Evolutionary conservation across 2,797 vertebrate species (phyloP).

Genomic region (Eulemur rubriventer): DNA sequence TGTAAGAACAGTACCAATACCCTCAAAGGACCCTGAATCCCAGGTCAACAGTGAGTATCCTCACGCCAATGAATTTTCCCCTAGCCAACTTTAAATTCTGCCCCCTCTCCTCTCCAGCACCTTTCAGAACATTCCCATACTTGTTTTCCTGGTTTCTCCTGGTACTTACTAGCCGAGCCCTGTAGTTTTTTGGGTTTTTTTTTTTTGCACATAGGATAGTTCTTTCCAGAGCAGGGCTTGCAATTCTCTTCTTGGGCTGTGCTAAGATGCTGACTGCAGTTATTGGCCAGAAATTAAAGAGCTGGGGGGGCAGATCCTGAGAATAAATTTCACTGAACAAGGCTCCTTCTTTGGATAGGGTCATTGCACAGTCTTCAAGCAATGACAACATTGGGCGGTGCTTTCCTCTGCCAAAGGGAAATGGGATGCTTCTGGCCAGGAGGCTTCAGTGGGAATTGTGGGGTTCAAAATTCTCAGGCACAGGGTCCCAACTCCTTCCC

Average conservation of each 20-base stretch:
- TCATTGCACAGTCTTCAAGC: not conserved
- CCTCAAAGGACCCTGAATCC: not conserved
- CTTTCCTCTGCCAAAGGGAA: not conserved
- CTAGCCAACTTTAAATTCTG: not conserved
- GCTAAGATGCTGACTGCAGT: not conserved
- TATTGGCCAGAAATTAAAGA: not conserved
- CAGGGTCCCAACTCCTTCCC: not conserved
- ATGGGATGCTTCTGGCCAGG: not conserved
- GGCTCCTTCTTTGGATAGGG: not conserved
- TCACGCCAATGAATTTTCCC: not conserved
- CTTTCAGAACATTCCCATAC: not conserved
- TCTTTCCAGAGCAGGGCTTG: not conserved
- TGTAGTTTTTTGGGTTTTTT: not conserved
- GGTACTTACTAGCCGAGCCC: not conserved
- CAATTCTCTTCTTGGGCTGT: not conserved
- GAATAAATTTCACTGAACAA: not conserved
- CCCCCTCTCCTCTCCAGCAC: not conserved
- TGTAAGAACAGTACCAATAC: not conserved
- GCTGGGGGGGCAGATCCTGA: not conserved
- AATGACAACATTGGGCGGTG: not conserved
- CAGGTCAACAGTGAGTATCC: not conserved
- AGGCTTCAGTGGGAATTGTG: not conserved
- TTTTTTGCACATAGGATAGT: not conserved
- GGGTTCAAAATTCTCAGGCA: not conserved
- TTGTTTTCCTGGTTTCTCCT: not conserved